phyloP scores from a whole-genome alignment of 2,797 vertebrate genomes.

The Knipowitschia caucasica region DNA sequence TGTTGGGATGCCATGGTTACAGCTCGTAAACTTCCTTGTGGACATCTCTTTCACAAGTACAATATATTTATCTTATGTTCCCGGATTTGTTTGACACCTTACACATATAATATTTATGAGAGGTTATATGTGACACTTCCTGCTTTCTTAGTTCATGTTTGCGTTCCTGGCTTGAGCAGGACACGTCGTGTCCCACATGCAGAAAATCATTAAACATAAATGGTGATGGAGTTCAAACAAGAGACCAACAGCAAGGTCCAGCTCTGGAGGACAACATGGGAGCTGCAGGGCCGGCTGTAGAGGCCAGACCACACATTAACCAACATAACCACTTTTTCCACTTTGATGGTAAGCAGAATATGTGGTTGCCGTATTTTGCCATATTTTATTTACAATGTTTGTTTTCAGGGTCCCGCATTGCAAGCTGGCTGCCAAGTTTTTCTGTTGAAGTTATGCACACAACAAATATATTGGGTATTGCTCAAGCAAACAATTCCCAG shows the following conservation, averaged over 20 bases:
- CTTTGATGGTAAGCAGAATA: conserved; percentile 88
- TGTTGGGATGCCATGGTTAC: conserved; percentile 98
- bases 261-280: conserved; percentile 84
- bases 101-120: not conserved
- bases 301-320: conserved; percentile 88
- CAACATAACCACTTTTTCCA: conserved; percentile 99
- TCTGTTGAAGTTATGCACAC: conserved; percentile 97
- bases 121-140: conserved; percentile 2
- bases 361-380: not conserved
- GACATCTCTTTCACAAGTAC: conserved; percentile 97
- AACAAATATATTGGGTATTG: conserved; percentile 87
- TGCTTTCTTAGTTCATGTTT: conserved; percentile 85
- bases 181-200: conserved; percentile 97
- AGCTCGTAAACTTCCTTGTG: conserved; percentile 92
- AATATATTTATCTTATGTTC: not conserved
- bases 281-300: conserved; percentile 78
- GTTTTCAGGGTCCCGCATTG: conserved; percentile 86
- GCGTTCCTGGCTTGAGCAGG: conserved; percentile 97
- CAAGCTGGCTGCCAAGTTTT: conserved; percentile 95
- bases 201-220: conserved; percentile 94
- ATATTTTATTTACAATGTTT: not conserved
- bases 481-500: conserved; percentile 93
- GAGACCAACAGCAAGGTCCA: conserved; percentile 79
- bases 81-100: not conserved
- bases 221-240: conserved; percentile 74